phyloP scores from a whole-genome alignment of 2,888 invertebrate species.

The Lithophane ornitopus region DNA sequence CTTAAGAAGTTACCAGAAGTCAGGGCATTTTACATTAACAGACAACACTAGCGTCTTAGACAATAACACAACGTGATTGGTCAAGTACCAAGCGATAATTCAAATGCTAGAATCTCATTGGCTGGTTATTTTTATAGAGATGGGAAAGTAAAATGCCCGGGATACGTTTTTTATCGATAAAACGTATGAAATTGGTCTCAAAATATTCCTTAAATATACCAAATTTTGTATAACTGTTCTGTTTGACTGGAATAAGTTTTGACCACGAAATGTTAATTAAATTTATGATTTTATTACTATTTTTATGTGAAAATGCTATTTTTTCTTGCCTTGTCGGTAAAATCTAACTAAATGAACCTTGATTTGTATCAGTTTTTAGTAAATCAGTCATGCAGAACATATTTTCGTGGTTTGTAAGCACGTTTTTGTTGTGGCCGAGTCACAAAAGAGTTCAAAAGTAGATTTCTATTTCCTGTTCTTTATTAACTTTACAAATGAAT shows the following conservation, averaged over 20 bases:
- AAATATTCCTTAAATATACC: slow-evolving; percentile 68
- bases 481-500: slow-evolving; percentile 67
- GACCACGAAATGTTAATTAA: slow-evolving; percentile 39
- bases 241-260: slow-evolving; percentile 56
- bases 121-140: slow-evolving; percentile 51
- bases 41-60: slow-evolving; percentile 34
- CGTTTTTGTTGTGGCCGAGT: slow-evolving; percentile 50
- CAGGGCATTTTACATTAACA: slow-evolving; percentile 62
- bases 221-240: slow-evolving; percentile 66
- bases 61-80: slow-evolving; percentile 41
- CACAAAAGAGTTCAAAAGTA: slow-evolving; percentile 70
- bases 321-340: slow-evolving; percentile 46
- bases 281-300: slow-evolving; percentile 11
- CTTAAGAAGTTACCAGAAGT: slow-evolving; percentile 73
- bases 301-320: slow-evolving; percentile 12
- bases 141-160: slow-evolving; percentile 63
- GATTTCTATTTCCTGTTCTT: slow-evolving; percentile 83
- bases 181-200: slow-evolving; percentile 74
- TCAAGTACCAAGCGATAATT: slow-evolving; percentile 33
- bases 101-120: slow-evolving; percentile 51
- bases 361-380: slow-evolving; percentile 51
- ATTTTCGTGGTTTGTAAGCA: slow-evolving; percentile 52
- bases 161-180: slow-evolving; percentile 26
- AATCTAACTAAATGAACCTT: slow-evolving; percentile 18
- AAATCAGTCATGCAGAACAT: slow-evolving; percentile 53